Conservation (phyloP, 2,888 invertebrate genomes). For the Chrysolina haemoptera region DNA sequence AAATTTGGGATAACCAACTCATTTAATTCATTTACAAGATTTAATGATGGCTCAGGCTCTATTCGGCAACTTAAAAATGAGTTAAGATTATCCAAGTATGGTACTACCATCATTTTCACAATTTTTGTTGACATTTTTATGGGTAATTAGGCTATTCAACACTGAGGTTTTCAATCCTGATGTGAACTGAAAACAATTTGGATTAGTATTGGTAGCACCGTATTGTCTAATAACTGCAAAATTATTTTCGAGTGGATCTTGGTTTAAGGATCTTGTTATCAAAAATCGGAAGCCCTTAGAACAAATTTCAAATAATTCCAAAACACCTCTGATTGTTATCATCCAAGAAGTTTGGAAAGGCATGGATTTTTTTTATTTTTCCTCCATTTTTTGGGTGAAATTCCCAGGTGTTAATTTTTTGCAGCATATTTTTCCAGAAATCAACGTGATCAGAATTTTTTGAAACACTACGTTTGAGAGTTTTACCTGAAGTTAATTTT, state of each 20-base stretch:
- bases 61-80: neutral
- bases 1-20: neutral
- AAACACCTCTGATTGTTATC: conserved; percentile 30
- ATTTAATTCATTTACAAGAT: neutral
- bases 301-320: conserved; percentile 23
- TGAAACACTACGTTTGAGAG: conserved; percentile 31
- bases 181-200: conserved; percentile 41
- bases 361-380: conserved; percentile 32
- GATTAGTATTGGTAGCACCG: conserved; percentile 39
- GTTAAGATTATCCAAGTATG: neutral
- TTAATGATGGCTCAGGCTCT: neutral
- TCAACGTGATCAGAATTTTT: conserved; percentile 26
- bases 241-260: too few species aligned
- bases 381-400: conserved; percentile 27
- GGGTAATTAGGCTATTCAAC: conserved; percentile 34
- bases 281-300: conserved; percentile 21
- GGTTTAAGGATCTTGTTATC: neutral
- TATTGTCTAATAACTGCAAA: conserved; percentile 37
- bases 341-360: conserved; percentile 44
- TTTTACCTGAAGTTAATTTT: conserved; percentile 30
- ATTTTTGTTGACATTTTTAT: conserved; percentile 1
- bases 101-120: neutral
- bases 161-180: conserved; percentile 27
- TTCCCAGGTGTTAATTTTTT: conserved; percentile 37
- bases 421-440: conserved; percentile 25